Conservation (phyloP, 2,888 invertebrate genomes). For the Acheta domesticus region DNA sequence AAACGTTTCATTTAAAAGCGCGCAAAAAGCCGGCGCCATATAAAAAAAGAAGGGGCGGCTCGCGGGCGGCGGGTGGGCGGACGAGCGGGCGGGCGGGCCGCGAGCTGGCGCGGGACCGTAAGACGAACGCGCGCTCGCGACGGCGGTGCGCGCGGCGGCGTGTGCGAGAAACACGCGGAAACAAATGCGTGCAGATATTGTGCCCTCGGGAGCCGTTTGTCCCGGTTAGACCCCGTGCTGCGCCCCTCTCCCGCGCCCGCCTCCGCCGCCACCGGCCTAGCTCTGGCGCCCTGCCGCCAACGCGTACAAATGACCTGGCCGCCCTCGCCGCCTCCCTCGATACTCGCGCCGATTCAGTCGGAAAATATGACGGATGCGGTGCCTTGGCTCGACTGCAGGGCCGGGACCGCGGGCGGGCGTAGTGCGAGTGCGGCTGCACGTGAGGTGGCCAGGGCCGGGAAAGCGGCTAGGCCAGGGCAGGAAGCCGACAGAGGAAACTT, state of each 20-base stretch:
- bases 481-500: too few relatives aligned
- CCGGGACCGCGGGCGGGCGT: too few relatives aligned
- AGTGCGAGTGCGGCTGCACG: too few relatives aligned
- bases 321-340: neutral
- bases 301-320: neutral
- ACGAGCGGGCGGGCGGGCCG: neutral
- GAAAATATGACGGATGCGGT: constrained; percentile 4
- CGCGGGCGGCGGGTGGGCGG: neutral
- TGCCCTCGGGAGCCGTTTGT: constrained; percentile 18
- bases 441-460: too few relatives aligned
- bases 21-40: neutral
- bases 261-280: neutral
- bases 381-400: neutral
- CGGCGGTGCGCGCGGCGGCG: neutral
- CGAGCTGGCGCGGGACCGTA: neutral
- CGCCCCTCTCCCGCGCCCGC: neutral
- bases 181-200: constrained; percentile 9
- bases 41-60: neutral
- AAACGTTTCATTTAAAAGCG: neutral
- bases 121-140: neutral
- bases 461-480: too few relatives aligned
- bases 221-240: neutral
- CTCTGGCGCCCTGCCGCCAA: neutral
- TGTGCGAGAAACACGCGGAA: neutral
- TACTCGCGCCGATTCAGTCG: constrained; percentile 8